Base-by-base conservation (phyloP, 2,113 vertebrate genomes). In the Phainopepla nitens region DNA sequence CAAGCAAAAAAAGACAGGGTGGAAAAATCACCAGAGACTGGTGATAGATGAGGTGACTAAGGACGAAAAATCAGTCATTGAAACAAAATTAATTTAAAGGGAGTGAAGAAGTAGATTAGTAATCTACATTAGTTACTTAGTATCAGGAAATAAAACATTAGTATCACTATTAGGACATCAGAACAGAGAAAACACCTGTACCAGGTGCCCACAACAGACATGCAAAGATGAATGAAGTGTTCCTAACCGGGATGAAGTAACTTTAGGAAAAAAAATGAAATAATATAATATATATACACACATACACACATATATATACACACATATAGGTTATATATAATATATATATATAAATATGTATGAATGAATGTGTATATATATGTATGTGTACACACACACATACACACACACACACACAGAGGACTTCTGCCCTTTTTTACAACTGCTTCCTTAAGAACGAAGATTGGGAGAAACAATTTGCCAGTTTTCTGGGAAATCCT, bases 301-400 rank as follows among this genome's bases (percentile, higher is more conserved):
- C 12, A 50, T 14, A 24, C 7, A 11, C 3, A 23, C 5, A 47
- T 10, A 39, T 3, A 71, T 11, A 53, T 8, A 56, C 21, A 47
- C 4, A 50, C 9, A 57, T n/a, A n/a, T n/a, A n/a, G n/a, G n/a
- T n/a, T n/a, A n/a, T n/a, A n/a, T n/a, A n/a, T n/a, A n/a, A n/a
- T n/a, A n/a, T n/a, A n/a, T n/a, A n/a, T n/a, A n/a, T n/a, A n/a
- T n/a, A n/a, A n/a, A n/a, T n/a, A n/a, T n/a, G n/a, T n/a, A n/a
- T n/a, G n/a, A n/a, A n/a, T n/a, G n/a, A n/a, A n/a, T n/a, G 14
- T 36, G 5, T n/a, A 9, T 6, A 10, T 42, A 5, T 21, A 12
- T 31, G 12, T 10, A 1, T 16, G 20, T 31, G 2, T 10, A 17
- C 13, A 10, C 13, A 25, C 4, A 11, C 2, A 28, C 6, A 45